phyloP scores from a whole-genome alignment of 1,140 invertebrate genomes.

The Scaptomyza graminum region DNA sequence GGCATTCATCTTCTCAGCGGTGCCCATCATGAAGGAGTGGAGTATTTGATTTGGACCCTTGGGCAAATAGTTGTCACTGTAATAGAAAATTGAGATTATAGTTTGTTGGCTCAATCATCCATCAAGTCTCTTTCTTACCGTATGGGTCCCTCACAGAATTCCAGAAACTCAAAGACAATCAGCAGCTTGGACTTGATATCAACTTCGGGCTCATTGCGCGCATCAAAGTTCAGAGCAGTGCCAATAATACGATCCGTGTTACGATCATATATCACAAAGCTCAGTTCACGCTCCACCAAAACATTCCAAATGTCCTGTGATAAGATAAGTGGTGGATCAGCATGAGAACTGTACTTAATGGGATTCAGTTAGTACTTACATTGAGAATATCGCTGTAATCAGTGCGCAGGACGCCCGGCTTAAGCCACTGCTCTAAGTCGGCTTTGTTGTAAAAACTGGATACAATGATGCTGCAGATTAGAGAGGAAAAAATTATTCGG shows the following conservation, averaged over 20 bases:
- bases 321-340: not conserved
- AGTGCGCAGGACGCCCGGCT: constrained; percentile 86
- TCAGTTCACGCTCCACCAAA: constrained; percentile 88
- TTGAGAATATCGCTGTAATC: constrained; percentile 89
- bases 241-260: constrained; percentile 84
- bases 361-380: constrained; percentile 53
- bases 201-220: constrained; percentile 90
- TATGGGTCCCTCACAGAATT: constrained; percentile 89
- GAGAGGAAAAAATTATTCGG: not conserved
- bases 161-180: constrained; percentile 91
- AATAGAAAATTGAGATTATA: constrained; percentile 1
- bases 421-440: constrained; percentile 91
- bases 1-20: constrained; percentile 86
- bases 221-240: constrained; percentile 91
- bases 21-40: constrained; percentile 95
- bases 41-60: constrained; percentile 88
- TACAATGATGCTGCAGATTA: constrained; percentile 89
- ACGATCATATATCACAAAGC: constrained; percentile 86
- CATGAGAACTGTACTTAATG: not conserved
- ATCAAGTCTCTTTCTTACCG: constrained; percentile 82
- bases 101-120: not conserved
- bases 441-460: constrained; percentile 93
- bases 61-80: constrained; percentile 86
- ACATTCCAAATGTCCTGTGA: constrained; percentile 86
- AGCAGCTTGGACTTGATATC: constrained; percentile 87